Percentiles rank a stretch among this genome's conserved stretches.
phyloP scores from a whole-genome alignment of 2,113 vertebrate genomes.

The Serilophus lunatus region DNA sequence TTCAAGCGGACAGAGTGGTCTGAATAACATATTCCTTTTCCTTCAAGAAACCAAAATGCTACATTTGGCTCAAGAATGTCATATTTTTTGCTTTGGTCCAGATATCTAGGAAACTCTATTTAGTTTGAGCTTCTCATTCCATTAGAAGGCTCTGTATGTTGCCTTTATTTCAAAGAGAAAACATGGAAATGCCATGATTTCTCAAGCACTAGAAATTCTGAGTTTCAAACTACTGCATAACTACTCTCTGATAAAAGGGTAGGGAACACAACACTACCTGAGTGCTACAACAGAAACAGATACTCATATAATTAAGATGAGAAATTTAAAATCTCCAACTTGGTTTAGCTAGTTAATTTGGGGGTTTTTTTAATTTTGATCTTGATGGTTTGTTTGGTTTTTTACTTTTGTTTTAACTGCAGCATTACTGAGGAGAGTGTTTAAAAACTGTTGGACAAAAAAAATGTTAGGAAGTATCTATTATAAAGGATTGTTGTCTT shows the following conservation, averaged over 20 bases:
- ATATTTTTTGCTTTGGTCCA: background rate
- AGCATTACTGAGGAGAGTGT: background rate
- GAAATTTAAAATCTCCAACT: background rate
- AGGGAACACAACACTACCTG: background rate
- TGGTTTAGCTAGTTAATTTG: background rate
- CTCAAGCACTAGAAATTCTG: background rate
- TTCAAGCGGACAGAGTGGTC: background rate
- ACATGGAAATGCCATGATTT: background rate
- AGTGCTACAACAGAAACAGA: background rate
- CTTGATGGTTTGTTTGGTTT: background rate
- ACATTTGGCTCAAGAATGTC: fast-evolving
- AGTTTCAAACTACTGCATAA: background rate
- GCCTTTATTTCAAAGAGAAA: background rate
- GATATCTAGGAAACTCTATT: background rate
- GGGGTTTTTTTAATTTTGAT: background rate
- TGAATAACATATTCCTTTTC: background rate
- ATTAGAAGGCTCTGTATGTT: background rate
- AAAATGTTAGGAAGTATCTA: background rate
- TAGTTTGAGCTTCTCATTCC: background rate
- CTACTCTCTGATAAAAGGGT: background rate
- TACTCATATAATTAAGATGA: background rate
- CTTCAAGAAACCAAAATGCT: background rate
- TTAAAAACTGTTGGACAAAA: background rate
- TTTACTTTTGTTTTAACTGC: background rate
- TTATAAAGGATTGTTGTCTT: background rate